Conservation (phyloP, 2,797 vertebrate genomes). For the Peromyscus nudipes region DNA sequence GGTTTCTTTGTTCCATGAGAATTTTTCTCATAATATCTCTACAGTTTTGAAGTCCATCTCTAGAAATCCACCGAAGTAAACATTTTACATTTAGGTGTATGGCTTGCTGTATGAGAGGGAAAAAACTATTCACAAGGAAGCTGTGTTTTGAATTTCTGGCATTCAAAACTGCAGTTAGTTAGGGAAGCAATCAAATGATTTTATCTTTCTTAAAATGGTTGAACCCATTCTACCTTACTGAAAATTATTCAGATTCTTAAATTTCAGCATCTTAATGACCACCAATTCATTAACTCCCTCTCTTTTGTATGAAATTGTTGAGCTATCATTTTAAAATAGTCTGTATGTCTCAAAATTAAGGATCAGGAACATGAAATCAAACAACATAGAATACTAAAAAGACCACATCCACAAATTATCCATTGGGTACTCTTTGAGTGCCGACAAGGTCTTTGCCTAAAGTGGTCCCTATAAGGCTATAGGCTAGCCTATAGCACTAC, state of each 20-base stretch:
- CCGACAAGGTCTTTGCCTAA: constrained; percentile 50
- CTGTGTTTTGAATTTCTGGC: constrained; percentile 7
- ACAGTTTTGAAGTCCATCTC: constrained; percentile 39
- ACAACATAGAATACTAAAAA: constrained; percentile 41
- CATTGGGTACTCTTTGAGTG: constrained; percentile 12
- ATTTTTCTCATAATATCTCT: constrained; percentile 47
- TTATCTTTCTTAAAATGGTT: constrained; percentile 42
- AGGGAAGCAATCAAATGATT: constrained; percentile 48
- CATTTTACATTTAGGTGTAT: constrained; percentile 61
- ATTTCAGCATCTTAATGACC: constrained; percentile 39
- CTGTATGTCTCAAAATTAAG: not conserved
- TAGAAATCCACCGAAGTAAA: constrained; percentile 27
- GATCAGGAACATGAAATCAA: constrained; percentile 39
- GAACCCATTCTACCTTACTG: not conserved
- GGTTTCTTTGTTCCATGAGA: constrained; percentile 39
- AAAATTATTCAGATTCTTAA: constrained; percentile 28
- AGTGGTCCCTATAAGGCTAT: not conserved
- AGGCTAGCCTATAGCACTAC: not conserved
- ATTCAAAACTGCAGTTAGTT: constrained; percentile 35
- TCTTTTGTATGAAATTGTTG: constrained; percentile 48
- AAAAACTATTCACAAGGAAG: not conserved
- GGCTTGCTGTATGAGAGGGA: not conserved
- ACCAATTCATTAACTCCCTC: not conserved
- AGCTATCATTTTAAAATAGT: not conserved
- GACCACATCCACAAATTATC: not conserved